Evolutionary conservation across 2,797 vertebrate species (phyloP).

Genomic region (Ctenopoma multispine): DNA sequence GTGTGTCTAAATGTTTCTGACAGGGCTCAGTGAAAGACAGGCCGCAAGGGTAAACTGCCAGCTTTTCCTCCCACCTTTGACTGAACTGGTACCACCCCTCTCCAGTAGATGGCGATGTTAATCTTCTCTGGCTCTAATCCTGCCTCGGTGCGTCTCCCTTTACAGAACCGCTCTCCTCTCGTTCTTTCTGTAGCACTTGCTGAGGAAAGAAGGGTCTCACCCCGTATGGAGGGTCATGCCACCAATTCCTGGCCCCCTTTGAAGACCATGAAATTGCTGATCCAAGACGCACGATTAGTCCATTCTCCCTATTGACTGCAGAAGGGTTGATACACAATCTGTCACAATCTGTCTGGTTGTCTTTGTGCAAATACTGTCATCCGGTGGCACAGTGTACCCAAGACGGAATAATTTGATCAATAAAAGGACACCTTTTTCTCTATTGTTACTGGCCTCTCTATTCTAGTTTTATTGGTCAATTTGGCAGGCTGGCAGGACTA

Average conservation of each 20-base stretch:
- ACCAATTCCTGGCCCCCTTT: conserved; percentile 84
- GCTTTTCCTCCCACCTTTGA: conserved; percentile 29
- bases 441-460: conserved; percentile 58
- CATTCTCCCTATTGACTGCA: conserved; percentile 79
- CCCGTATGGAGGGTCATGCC: conserved; percentile 80
- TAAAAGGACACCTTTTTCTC: conserved; percentile 68
- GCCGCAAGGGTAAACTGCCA: conserved; percentile 72
- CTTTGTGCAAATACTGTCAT: conserved; percentile 70
- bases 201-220: conserved; percentile 76
- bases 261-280: conserved; percentile 86
- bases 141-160: conserved; percentile 28
- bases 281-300: conserved; percentile 85
- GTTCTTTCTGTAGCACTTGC: conserved; percentile 53
- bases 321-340: conserved; percentile 79
- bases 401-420: conserved; percentile 79
- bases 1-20: conserved; percentile 84
- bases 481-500: conserved; percentile 69
- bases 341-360: conserved; percentile 85
- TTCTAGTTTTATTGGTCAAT: conserved; percentile 74
- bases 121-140: conserved; percentile 79
- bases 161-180: conserved; percentile 40
- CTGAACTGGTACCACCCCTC: conserved; percentile 31
- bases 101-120: conserved; percentile 89
- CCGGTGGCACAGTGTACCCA: conserved; percentile 70
- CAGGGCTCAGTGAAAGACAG: conserved; percentile 80